A percentile compares a stretch with the other conserved stretches of the same genome.
Evolutionary conservation across 1,140 invertebrate species (phyloP).

Genomic region (Musca vetustissima): DNA sequence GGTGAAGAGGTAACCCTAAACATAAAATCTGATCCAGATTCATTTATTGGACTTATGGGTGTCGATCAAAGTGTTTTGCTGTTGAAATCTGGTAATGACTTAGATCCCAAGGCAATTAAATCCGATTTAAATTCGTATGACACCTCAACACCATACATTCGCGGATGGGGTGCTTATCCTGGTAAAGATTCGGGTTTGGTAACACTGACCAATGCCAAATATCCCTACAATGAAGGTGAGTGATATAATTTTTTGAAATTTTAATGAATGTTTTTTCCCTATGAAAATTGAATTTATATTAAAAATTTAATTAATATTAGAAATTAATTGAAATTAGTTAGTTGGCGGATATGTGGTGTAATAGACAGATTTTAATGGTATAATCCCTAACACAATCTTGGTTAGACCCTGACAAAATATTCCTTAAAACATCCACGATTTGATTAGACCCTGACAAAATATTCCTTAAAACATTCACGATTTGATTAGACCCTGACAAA

Average conservation of each 20-base stretch:
- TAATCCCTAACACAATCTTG: no score
- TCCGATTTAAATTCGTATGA: conserved; percentile 47
- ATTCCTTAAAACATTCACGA: no score
- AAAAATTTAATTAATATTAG: no score
- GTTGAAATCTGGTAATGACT: conserved; percentile 67
- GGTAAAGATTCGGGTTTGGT: conserved; percentile 43
- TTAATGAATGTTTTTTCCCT: no score
- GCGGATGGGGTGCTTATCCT: conserved; percentile 44
- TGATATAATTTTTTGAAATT: background rate
- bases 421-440: no score
- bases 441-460: no score
- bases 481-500: no score
- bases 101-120: conserved; percentile 52
- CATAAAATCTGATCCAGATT: conserved; percentile 78
- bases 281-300: no score
- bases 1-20: conserved; percentile 71
- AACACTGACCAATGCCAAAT: conserved; percentile 49
- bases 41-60: conserved; percentile 79
- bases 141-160: conserved; percentile 40
- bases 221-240: conserved; percentile 47
- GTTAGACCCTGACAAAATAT: no score
- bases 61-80: conserved; percentile 86
- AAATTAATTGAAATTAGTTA: no score
- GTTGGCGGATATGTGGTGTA: no score
- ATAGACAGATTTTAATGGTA: no score